A percentile compares a stretch with the other conserved stretches of the same genome.
Conservation (phyloP, 2,888 invertebrate species). For the Macaria notata region DNA sequence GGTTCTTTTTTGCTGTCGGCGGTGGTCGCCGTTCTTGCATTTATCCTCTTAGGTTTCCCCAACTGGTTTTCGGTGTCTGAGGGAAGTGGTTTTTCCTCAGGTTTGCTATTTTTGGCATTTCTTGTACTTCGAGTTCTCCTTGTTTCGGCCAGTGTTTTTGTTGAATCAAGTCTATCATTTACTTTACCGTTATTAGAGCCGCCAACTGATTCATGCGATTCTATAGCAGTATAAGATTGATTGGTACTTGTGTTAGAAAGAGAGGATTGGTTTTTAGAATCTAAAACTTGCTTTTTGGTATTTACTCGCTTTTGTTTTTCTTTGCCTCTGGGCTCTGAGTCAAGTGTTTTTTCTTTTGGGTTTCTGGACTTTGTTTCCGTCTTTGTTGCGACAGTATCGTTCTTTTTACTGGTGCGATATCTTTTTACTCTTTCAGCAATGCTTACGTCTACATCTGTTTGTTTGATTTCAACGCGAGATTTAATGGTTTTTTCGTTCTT, state of each 20-base stretch:
- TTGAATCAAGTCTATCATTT: conserved; percentile 6
- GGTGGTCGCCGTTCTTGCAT: conserved; percentile 21
- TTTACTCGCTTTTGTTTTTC: conserved; percentile 4
- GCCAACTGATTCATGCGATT: background rate
- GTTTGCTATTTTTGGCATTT: conserved; percentile 38
- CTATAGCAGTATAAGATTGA: conserved; percentile 8
- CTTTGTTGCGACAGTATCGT: background rate
- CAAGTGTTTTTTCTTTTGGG: conserved; percentile 15
- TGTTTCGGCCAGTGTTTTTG: conserved; percentile 10
- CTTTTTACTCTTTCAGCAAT: conserved; percentile 6
- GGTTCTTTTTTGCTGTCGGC: conserved; percentile 20
- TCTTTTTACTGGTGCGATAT: conserved; percentile 1
- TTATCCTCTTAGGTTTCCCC: conserved; percentile 26
- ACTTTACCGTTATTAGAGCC: conserved; percentile 19
- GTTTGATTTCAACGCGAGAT: conserved; percentile 30
- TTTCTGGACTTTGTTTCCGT: conserved; percentile 10
- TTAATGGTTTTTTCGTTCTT: conserved; percentile 41
- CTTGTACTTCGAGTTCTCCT: conserved; percentile 39
- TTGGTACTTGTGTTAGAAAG: conserved; percentile 9
- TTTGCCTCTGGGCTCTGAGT: background rate
- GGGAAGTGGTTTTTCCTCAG: conserved; percentile 17
- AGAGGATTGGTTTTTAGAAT: conserved; percentile 15
- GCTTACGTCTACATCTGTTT: conserved; percentile 3
- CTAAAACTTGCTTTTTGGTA: conserved; percentile 11
- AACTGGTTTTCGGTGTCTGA: conserved; percentile 26